Evolutionary conservation across 2,113 vertebrate species (phyloP).

Genomic region (Blennius ocellaris): DNA sequence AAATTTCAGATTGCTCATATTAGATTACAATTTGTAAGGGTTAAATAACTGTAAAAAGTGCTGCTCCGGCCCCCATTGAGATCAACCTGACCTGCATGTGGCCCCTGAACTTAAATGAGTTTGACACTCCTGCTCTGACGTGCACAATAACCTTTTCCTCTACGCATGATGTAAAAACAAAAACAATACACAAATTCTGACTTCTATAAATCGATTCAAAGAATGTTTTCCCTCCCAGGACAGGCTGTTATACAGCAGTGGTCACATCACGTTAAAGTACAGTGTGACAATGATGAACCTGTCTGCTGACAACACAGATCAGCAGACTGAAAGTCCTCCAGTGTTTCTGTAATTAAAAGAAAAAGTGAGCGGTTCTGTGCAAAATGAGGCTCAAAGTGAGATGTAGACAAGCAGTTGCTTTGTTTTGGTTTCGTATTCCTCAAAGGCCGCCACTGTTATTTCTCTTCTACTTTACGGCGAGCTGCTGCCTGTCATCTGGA

Average conservation of each 20-base stretch:
- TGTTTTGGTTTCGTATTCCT: slow-evolving; percentile 34
- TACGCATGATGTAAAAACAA: too few relatives aligned
- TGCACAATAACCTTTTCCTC: too few relatives aligned
- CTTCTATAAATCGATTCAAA: too few relatives aligned
- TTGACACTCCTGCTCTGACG: too few relatives aligned
- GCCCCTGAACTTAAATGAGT: too few relatives aligned
- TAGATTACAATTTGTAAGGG: too few relatives aligned
- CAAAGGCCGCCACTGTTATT: not conserved
- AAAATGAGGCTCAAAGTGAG: not conserved
- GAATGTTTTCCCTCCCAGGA: not conserved
- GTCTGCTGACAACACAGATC: not conserved
- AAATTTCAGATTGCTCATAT: too few relatives aligned
- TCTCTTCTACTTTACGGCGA: slow-evolving; percentile 16
- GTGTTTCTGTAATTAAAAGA: not conserved
- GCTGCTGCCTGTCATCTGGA: slow-evolving; percentile 54
- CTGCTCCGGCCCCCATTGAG: too few relatives aligned
- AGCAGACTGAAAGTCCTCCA: not conserved
- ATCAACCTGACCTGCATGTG: too few relatives aligned
- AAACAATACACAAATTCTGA: too few relatives aligned
- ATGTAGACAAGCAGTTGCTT: slow-evolving; percentile 24
- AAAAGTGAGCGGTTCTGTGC: not conserved
- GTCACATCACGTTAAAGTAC: too few relatives aligned
- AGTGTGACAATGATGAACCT: not conserved
- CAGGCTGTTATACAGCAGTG: not conserved
- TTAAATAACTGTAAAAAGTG: too few relatives aligned